Base-by-base conservation (phyloP, 1,140 invertebrate genomes). In the Cepaea nemoralis region DNA sequence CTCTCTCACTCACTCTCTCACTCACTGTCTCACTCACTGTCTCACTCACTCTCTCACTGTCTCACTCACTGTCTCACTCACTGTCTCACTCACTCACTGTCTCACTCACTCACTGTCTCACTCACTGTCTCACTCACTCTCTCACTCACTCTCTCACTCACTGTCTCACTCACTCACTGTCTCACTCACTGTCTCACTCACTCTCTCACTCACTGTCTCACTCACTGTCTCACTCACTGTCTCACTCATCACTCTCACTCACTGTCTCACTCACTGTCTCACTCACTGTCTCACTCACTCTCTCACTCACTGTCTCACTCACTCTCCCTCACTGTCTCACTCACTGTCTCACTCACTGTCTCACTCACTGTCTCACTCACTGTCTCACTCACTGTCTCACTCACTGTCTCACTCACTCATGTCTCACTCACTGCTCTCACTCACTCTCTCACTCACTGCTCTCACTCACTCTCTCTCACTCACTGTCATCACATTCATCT, bases 221-320 rank as follows among this genome's bases (percentile, higher is more conserved):
- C 71, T 74, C 35, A 19, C 71, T 74, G 14, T 39, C 40, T 74
- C 71, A 39, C 71, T 74, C 37, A 39, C 22, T 74, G 22, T 74
- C 31, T 12, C 71, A 37, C 71, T n/a, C n/a, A n/a, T 16, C 71
- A 37, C 16, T 69, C 66, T 69, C 19, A n/a, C 66, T 69, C 19
- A n/a, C 66, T 69, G 66, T 69, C 66, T 69, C 19, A n/a, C 66
- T 69, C 66, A n/a, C 66, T 69, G 19, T 69, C 66, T 69, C 66
- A n/a, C 66, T 69, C 66, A n/a, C 66, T 69, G 19, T 69, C 66
- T 69, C 66, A n/a, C 50, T 55, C n/a, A 55, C 14, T 55, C 50
- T 55, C 50, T 16, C 50, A 16, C 50, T 16, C 50, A 16, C 14
- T 55, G 14, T 55, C 50, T 16, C 50, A 16, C 50, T 16, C 50